Conservation (phyloP, 1,140 invertebrate genomes). For the Vollenhovia emeryi region DNA sequence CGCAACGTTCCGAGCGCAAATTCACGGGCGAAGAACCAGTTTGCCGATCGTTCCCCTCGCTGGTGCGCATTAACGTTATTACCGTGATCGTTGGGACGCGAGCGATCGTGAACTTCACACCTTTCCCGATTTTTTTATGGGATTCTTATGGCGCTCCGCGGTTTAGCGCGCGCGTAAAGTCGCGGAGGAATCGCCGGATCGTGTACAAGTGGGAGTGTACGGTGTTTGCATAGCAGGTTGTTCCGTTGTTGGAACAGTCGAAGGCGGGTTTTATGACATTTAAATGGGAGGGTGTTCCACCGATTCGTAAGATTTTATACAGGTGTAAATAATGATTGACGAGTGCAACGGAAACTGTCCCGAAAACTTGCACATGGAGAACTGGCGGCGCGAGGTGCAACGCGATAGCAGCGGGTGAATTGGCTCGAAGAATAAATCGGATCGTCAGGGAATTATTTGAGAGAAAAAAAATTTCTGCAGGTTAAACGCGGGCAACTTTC, state of each 20-base stretch:
- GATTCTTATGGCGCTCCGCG: neutral
- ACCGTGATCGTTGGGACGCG: conserved; percentile 18
- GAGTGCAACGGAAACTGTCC: neutral
- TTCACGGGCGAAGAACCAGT: conserved; percentile 17
- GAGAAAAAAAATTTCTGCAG: neutral
- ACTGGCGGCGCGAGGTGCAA: neutral
- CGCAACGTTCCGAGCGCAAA: neutral
- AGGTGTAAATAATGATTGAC: conserved; percentile 15
- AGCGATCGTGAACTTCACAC: conserved; percentile 25
- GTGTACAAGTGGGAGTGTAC: conserved; percentile 13
- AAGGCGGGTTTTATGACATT: conserved; percentile 29
- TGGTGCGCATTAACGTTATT: conserved; percentile 40
- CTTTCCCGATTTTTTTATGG: conserved; percentile 27
- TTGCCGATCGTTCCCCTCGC: conserved; percentile 13
- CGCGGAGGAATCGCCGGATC: conserved; percentile 8
- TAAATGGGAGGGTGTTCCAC: conserved; percentile 8
- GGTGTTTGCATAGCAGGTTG: conserved; percentile 28
- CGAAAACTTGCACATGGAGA: neutral
- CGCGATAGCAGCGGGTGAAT: neutral
- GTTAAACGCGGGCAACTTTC: neutral
- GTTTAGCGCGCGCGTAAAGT: conserved; percentile 26
- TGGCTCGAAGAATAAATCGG: neutral
- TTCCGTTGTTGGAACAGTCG: neutral
- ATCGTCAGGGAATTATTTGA: neutral
- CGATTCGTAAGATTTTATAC: conserved; percentile 20